Evolutionary conservation across 2,888 invertebrate species (phyloP).

Genomic region (Papilio protenor): DNA sequence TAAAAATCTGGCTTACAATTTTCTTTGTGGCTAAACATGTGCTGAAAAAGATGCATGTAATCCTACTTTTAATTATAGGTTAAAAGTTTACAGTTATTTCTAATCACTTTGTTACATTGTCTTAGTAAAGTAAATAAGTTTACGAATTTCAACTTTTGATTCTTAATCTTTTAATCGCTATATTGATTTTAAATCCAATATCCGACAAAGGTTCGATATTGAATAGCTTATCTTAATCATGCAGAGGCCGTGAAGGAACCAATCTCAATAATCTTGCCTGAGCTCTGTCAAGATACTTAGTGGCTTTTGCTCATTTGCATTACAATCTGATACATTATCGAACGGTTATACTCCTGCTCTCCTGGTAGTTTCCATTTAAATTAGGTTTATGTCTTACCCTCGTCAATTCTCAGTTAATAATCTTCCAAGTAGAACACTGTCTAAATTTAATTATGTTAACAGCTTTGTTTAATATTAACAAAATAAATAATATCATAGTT

Average conservation of each 20-base stretch:
- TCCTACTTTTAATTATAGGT: no score
- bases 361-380: conserved; percentile 40
- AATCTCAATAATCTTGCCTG: conserved; percentile 32
- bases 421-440: conserved; percentile 33
- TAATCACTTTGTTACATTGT: not conserved
- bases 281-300: conserved; percentile 40
- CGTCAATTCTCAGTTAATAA: conserved; percentile 40
- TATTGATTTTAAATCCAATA: conserved; percentile 26
- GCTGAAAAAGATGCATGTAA: no score
- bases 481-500: not conserved
- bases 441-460: conserved; percentile 29
- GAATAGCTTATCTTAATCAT: conserved; percentile 33
- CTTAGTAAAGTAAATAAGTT: not conserved
- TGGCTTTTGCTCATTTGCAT: conserved; percentile 41
- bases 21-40: no score
- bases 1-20: no score
- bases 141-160: not conserved
- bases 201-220: conserved; percentile 10
- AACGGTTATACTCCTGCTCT: conserved; percentile 36
- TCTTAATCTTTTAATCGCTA: not conserved
- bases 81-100: no score
- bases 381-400: conserved; percentile 40
- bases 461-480: conserved; percentile 2
- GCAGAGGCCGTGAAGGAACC: conserved; percentile 32
- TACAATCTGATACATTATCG: conserved; percentile 42